These are phyloP conservation scores for Malurus elegans DNA, from an alignment of 2,113 vertebrate species.

Conservation along the genomic window DNA sequence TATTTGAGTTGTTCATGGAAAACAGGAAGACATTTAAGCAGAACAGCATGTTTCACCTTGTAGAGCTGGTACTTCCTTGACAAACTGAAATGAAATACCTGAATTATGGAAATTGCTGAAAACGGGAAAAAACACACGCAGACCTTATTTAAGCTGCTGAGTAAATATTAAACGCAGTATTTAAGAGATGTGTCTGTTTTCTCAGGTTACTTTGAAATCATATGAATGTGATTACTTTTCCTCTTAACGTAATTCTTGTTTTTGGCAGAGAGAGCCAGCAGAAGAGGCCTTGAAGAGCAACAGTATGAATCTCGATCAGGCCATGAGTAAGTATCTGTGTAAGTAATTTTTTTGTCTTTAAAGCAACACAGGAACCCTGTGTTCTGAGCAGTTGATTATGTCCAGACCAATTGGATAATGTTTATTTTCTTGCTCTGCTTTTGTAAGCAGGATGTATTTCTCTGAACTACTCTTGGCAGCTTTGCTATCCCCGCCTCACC, in stretches of 20 bases:
- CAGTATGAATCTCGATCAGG: slow-evolving; percentile 98
- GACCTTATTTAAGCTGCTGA: neutral
- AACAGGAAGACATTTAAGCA: neutral
- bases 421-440: neutral
- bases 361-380: neutral
- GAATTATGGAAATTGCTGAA: neutral
- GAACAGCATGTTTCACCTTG: neutral
- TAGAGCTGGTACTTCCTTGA: neutral
- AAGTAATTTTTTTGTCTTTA: neutral
- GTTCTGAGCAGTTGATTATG: neutral
- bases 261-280: slow-evolving; percentile 92
- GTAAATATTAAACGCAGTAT: neutral
- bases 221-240: neutral
- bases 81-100: neutral
- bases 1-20: neutral
- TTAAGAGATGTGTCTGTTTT: neutral
- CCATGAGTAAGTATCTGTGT: slow-evolving; percentile 90
- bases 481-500: neutral
- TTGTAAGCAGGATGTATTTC: neutral
- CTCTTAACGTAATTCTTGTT: neutral
- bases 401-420: neutral
- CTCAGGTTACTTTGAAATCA: neutral
- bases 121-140: neutral
- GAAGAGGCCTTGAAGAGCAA: slow-evolving; percentile 98
- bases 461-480: neutral